A percentile compares a stretch with the other conserved stretches of the same genome.
Evolutionary conservation across 2,797 vertebrate species (phyloP).

Genomic region (Antennarius maculatus): DNA sequence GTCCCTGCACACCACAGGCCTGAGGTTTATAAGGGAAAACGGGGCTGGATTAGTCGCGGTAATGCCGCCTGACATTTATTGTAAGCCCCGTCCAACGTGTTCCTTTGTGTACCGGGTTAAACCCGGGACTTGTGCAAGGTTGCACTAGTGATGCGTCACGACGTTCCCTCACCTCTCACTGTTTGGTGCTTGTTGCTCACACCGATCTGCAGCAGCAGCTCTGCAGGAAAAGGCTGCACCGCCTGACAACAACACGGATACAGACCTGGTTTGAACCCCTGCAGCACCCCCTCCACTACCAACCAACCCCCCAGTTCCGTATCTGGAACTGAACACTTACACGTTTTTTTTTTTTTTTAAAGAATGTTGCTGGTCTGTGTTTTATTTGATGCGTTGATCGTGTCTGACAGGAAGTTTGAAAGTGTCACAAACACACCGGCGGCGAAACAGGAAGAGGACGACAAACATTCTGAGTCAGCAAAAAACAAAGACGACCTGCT

Average conservation of each 20-base stretch:
- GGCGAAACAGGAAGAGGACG: too few relatives aligned
- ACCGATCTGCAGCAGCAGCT: neutral
- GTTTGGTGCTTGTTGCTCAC: slow-evolving; percentile 6
- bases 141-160: slow-evolving; percentile 70
- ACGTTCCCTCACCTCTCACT: slow-evolving; percentile 49
- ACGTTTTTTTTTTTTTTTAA: too few relatives aligned
- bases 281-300: too few relatives aligned
- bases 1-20: slow-evolving; percentile 47
- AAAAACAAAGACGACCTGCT: too few relatives aligned
- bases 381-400: too few relatives aligned
- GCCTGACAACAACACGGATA: slow-evolving; percentile 28
- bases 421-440: too few relatives aligned
- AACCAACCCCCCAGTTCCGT: too few relatives aligned
- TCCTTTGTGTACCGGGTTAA: slow-evolving; percentile 55
- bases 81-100: slow-evolving; percentile 72
- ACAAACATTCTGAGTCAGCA: too few relatives aligned
- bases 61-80: slow-evolving; percentile 61
- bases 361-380: too few relatives aligned
- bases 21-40: slow-evolving; percentile 53
- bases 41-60: slow-evolving; percentile 65
- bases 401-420: too few relatives aligned
- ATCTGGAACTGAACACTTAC: too few relatives aligned
- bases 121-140: slow-evolving; percentile 58
- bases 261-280: neutral
- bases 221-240: too few relatives aligned